Conservation (phyloP, 2,797 vertebrate species). For the Ispidina picta region DNA sequence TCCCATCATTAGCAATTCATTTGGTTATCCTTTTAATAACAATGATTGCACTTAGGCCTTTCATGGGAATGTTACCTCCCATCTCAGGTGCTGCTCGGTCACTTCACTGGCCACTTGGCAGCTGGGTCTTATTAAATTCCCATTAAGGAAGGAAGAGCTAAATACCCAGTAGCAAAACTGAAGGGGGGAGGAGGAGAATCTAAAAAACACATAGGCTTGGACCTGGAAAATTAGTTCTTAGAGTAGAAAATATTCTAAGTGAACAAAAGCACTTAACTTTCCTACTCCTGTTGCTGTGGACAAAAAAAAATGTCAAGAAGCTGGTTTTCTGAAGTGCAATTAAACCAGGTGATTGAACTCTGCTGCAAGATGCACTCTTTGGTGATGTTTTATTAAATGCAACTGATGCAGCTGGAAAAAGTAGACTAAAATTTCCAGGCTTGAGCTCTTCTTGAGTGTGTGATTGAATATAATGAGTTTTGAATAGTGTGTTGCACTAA, state of each 20-base stretch:
- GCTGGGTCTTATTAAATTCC: slow-evolving; percentile 60
- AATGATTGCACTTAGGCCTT: background rate
- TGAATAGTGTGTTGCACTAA: background rate
- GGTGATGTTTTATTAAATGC: background rate
- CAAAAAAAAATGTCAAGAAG: background rate
- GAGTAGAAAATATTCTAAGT: slow-evolving; percentile 18
- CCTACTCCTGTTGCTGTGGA: background rate
- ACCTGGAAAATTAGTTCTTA: slow-evolving; percentile 44
- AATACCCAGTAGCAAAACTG: slow-evolving; percentile 41
- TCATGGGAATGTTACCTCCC: slow-evolving; percentile 35
- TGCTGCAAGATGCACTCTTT: background rate
- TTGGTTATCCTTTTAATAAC: slow-evolving; percentile 61
- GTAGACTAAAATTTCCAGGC: background rate
- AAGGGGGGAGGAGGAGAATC: background rate
- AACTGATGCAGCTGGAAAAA: background rate
- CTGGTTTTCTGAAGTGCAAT: background rate
- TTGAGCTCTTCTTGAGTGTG: background rate
- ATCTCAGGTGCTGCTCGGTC: slow-evolving; percentile 61
- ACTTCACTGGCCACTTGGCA: slow-evolving; percentile 24
- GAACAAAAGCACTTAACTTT: background rate
- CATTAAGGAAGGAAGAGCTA: slow-evolving; percentile 54
- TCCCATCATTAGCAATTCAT: slow-evolving; percentile 62
- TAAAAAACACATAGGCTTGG: background rate
- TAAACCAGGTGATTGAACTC: rapidly evolving
- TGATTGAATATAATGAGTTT: background rate